Evolutionary conservation across 1,140 invertebrate species (phyloP), one percentile per base, ranked within the genome.

Genomic region (Camponotus floridanus): DNA sequence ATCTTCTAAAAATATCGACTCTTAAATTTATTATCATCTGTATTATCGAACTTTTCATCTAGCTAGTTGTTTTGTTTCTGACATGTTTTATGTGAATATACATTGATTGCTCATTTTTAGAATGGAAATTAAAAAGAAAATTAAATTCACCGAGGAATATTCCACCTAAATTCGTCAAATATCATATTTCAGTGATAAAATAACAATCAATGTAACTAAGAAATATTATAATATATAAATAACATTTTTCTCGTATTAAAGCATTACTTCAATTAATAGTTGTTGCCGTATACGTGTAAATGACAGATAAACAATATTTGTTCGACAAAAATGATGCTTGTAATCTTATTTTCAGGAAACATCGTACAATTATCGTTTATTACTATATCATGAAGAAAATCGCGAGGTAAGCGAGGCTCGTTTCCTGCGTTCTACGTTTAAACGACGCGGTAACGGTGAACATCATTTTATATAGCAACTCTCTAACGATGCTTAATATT

Each of bases 401-500:
- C 62, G 42, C n/a, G 9, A 79, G 0, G 78, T 15, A 39, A 81
- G 15, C 45, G 13, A 9, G 5, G 15, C 36, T 61, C 36, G 68
- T 61, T 83, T 83, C 42, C 55, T 26, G 31, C 21, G 31, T n/a
- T 59, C 18, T 26, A 26, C 55, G 13, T 83, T 73, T 61, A 48
- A 62, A n/a, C 26, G 39, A 31, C 68, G 26, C 57, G 31, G 31
- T 61, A 83, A 74, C 76, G 42, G 76, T 51, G 76, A 79, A 31
- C 76, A 42, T 68, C 33, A 68, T 80, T 80, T 80, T 55, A 48
- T 39, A 18, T 57, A 39, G 48, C 76, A 80, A 80, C 31, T 68
- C 45, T 67, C 45, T 68, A 68, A 80, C 76, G 76, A 80, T 55
- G 76, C 79, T 83, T 57, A 31, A 48, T 74, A 74, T 83, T 74